Evolutionary conservation across 2,113 vertebrate genomes (phyloP), one percentile per base, ranked within the genome.

Genomic region (Microcebus ravelobensis): DNA sequence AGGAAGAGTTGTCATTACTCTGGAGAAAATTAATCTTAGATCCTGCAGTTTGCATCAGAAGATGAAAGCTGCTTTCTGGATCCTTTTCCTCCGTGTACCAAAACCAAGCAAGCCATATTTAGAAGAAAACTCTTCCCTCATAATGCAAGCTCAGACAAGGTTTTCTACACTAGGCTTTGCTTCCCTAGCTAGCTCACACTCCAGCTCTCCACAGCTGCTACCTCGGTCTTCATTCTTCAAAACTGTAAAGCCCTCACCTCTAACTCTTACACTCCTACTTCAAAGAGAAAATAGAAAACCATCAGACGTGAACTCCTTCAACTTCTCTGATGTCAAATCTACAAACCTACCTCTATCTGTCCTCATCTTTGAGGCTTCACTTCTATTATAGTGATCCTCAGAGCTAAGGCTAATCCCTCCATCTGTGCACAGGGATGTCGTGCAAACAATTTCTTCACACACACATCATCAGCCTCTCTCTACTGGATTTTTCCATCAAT

Each of bases 41-140:
- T 55, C 52, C 45, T 48, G 15, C 18, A 80, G 52, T 90, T 87
- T 90, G 42, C 50, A 31, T 84, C 96, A 92, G 86, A 90, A 92
- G n/a, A 79, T 70, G 48, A 68, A 11, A 65, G 65, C 70, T 86
- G 68, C 63, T 70, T 74, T 34, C 45, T 71, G 68, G 39, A 17
- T 68, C 14, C 39, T 67, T 90, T 61, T 27, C 45, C 50, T 79
- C 67, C 31, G 3, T 71, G n/a, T 67, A 87, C 55, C 63, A 39
- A 73, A 87, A 96, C 8, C 55, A 86, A 74, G 61, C 50, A 82
- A 59, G 59, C 21, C 76, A 36, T 67, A 34, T 68, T 76, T 45
- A 67, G 42, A 94, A 87, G 65, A 45, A 93, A 90, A 21, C 34
- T 89, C 20, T 71, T 45, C 61, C 12, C 15, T 34, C 36, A 17